These are phyloP conservation scores for Mugil cephalus DNA, from an alignment of 2,113 vertebrate genomes.

Conservation along the genomic window DNA sequence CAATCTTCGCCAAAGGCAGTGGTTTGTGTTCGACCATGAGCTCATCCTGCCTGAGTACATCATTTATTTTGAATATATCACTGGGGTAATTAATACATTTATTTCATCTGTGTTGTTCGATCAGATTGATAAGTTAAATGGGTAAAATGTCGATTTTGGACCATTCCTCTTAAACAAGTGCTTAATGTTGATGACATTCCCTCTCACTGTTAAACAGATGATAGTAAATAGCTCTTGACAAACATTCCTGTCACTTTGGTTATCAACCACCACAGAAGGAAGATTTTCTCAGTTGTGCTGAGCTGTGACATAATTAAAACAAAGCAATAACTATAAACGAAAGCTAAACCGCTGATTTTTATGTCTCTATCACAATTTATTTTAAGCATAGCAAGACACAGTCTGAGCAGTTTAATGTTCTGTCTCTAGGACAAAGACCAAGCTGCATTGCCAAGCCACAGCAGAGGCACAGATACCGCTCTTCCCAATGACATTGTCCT, in stretches of 20 bases:
- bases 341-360: not conserved
- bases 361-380: not conserved
- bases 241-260: not conserved
- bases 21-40: constrained; percentile 89
- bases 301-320: not conserved
- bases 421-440: constrained; percentile 59
- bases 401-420: constrained; percentile 8
- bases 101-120: not conserved
- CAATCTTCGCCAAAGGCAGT: constrained; percentile 78
- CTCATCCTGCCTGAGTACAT: constrained; percentile 88
- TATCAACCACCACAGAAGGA: not conserved
- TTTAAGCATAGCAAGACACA: not conserved
- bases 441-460: not conserved
- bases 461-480: constrained; percentile 4
- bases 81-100: constrained; percentile 70
- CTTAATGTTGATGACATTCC: too few species aligned
- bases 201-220: too few species aligned
- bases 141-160: not conserved
- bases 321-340: not conserved
- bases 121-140: not conserved
- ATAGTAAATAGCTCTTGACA: too few species aligned
- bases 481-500: constrained; percentile 51
- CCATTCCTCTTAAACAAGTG: too few species aligned
- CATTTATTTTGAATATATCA: constrained; percentile 86
- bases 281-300: not conserved